Percentiles rank a stretch among this genome's conserved stretches.
These are phyloP conservation scores for Pediacus dermestoides DNA, from an alignment of 2,888 invertebrate species.

Conservation along the genomic window DNA sequence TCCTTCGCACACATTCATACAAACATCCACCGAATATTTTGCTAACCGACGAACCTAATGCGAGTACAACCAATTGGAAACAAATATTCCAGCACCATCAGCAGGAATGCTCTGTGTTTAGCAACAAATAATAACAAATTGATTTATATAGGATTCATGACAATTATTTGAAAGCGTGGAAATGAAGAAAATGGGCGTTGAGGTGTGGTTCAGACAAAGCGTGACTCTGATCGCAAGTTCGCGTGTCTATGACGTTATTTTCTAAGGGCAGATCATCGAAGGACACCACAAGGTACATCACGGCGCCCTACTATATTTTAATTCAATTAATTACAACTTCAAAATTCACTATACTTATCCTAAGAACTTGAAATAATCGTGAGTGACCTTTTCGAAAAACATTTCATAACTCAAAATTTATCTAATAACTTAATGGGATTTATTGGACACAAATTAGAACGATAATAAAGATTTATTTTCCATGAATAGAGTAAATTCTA, in stretches of 20 bases:
- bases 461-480: constrained; percentile 40
- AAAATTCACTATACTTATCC: not conserved
- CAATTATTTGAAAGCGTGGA: constrained; percentile 19
- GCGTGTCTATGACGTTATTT: constrained; percentile 23
- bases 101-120: too few species aligned
- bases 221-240: constrained; percentile 32
- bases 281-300: constrained; percentile 23
- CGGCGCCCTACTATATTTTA: constrained; percentile 16
- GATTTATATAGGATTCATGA: constrained; percentile 3
- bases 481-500: constrained; percentile 22
- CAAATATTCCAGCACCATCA: too few species aligned
- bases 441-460: constrained; percentile 43
- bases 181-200: constrained; percentile 23
- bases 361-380: not conserved
- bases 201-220: constrained; percentile 26
- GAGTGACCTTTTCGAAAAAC: constrained; percentile 38
- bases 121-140: too few species aligned
- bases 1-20: too few species aligned
- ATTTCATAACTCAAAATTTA: constrained; percentile 38
- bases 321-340: not conserved
- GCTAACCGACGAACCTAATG: too few species aligned
- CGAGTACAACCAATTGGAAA: too few species aligned
- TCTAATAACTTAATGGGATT: constrained; percentile 38
- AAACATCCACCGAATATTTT: too few species aligned
- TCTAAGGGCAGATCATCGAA: constrained; percentile 19